These are phyloP conservation scores for Montipora cactus DNA, from an alignment of 64 coral and sea anemone species.

Conservation along the genomic window DNA sequence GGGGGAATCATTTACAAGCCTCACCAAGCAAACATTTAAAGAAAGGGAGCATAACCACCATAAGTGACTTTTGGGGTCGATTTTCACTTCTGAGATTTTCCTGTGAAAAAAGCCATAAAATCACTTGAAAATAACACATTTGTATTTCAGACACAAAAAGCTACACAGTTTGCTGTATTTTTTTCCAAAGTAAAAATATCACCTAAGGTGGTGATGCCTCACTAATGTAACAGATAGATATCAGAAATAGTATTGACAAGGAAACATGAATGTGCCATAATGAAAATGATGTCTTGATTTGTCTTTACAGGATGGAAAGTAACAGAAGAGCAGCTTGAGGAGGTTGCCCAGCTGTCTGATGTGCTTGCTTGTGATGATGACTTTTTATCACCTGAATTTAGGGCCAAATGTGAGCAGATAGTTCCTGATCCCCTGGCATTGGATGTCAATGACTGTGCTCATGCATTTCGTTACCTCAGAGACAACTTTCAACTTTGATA, in stretches of 20 bases:
- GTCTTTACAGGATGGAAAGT: slow-evolving; percentile 57
- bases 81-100: slow-evolving; percentile 1
- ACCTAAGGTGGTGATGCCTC: background rate
- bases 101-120: background rate
- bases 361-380: slow-evolving; percentile 55
- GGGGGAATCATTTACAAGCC: background rate
- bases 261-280: slow-evolving; percentile 4
- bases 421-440: slow-evolving; percentile 49
- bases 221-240: background rate
- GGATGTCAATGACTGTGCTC: slow-evolving; percentile 35
- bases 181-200: background rate
- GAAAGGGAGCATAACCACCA: background rate
- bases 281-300: background rate
- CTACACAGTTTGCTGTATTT: background rate
- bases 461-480: slow-evolving; percentile 55
- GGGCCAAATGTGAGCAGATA: slow-evolving; percentile 67
- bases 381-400: slow-evolving; percentile 62
- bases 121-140: background rate
- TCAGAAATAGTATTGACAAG: background rate
- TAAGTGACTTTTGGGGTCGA: background rate
- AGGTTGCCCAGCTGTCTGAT: slow-evolving; percentile 54
- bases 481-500: slow-evolving; percentile 51
- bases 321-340: slow-evolving; percentile 63
- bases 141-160: background rate
- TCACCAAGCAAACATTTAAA: background rate